phyloP scores from a whole-genome alignment of 2,797 vertebrate species.

The Coreius guichenoti region DNA sequence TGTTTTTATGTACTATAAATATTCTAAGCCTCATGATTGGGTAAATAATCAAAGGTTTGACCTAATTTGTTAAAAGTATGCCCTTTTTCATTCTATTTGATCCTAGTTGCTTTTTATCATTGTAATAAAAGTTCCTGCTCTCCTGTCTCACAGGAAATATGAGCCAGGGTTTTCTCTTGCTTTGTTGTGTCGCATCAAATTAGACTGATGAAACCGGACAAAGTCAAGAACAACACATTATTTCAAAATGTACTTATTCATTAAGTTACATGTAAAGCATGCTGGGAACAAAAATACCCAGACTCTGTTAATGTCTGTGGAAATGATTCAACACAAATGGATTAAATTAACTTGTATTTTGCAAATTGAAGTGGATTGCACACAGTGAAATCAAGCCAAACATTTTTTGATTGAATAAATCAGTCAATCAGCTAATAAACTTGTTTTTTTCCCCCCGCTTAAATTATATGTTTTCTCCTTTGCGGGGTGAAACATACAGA shows the following conservation, averaged over 20 bases:
- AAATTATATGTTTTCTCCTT: neutral
- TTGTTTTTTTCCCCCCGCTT: neutral
- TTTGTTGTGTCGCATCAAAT: slow-evolving; percentile 18
- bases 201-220: neutral
- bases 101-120: neutral
- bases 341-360: neutral
- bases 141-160: neutral
- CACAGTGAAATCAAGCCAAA: neutral
- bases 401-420: neutral
- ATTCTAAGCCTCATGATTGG: neutral
- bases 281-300: neutral
- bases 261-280: no score
- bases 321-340: neutral
- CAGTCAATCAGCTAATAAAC: neutral
- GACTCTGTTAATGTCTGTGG: neutral
- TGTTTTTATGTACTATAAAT: neutral
- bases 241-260: neutral
- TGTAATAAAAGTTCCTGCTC: neutral
- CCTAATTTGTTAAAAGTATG: neutral
- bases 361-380: neutral
- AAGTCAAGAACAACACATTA: neutral
- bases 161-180: neutral
- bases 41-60: neutral
- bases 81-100: neutral
- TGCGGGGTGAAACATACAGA: neutral